phyloP scores from a whole-genome alignment of 2,888 invertebrate genomes.

The Coleophora flavipennella region DNA sequence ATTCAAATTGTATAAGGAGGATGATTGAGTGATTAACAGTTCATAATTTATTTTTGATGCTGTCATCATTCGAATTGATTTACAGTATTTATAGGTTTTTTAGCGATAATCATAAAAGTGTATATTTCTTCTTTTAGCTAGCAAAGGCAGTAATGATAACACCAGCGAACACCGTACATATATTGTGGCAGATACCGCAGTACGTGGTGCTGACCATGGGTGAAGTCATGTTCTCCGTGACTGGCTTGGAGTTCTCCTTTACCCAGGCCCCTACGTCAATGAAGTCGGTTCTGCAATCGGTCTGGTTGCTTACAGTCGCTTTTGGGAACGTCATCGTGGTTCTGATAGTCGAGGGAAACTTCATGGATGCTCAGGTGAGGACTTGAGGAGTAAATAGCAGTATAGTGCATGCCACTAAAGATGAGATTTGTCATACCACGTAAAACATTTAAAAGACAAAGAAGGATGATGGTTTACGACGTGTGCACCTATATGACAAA shows the following conservation, averaged over 20 bases:
- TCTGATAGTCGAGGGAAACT: conserved; percentile 84
- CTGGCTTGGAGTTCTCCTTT: conserved; percentile 96
- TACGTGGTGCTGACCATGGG: conserved; percentile 93
- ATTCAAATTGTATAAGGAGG: no score
- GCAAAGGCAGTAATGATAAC: conserved; percentile 66
- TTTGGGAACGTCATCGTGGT: conserved; percentile 95
- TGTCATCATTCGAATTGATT: no score
- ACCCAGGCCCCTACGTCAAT: conserved; percentile 93
- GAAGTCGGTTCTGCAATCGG: conserved; percentile 95
- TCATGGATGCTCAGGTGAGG: conserved; percentile 83
- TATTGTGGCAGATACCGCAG: conserved; percentile 92
- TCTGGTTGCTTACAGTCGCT: conserved; percentile 93
- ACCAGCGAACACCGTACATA: conserved; percentile 81
- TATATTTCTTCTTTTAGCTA: conserved; percentile 26
- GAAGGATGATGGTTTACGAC: no score
- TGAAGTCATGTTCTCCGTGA: conserved; percentile 97
- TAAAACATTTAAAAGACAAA: no score
- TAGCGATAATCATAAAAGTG: no score
- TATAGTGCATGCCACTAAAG: no score
- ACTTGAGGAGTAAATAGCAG: no score
- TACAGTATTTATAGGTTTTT: no score
- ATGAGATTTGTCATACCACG: no score
- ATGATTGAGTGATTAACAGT: no score
- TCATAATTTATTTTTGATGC: no score
- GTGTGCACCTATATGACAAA: no score